Evolutionary conservation across 2,113 vertebrate species (phyloP).

Genomic region (Corydoras sp.): DNA sequence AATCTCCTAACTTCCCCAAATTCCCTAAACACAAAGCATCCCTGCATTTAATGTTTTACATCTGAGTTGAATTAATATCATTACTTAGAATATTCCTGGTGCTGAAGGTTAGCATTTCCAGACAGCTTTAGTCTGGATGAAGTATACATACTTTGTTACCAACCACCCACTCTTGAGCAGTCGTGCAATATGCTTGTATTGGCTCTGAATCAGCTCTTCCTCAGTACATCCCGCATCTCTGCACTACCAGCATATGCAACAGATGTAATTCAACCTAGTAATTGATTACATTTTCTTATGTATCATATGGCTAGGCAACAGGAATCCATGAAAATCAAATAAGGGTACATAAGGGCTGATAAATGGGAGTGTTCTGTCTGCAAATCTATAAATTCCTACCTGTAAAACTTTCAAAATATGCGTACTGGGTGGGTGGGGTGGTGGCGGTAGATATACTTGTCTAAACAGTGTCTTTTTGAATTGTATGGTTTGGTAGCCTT

Average conservation of each 20-base stretch:
- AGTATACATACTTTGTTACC: slow-evolving; percentile 15
- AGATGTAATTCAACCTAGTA: slow-evolving; percentile 9
- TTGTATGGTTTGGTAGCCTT: no score
- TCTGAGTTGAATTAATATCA: not conserved
- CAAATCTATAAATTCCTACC: slow-evolving; percentile 11
- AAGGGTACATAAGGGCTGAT: slow-evolving; percentile 5
- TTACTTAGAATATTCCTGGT: not conserved
- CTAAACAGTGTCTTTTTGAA: not conserved
- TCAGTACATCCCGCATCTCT: not conserved
- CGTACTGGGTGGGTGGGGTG: not conserved
- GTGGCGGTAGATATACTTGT: no score
- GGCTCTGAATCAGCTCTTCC: slow-evolving; percentile 11
- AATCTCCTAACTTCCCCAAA: no score
- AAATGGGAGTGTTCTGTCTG: slow-evolving; percentile 1
- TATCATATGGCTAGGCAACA: slow-evolving; percentile 15
- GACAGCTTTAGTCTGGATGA: not conserved
- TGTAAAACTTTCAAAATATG: slow-evolving; percentile 7
- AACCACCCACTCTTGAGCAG: not conserved
- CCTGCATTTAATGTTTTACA: no score
- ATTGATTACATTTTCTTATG: slow-evolving; percentile 22
- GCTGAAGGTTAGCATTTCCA: not conserved
- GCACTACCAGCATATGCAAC: not conserved
- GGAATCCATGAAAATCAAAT: slow-evolving; percentile 23
- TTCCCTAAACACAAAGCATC: no score
- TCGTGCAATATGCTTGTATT: not conserved